These are phyloP conservation scores for Pardalotus punctatus DNA, from an alignment of 2,113 vertebrate species.

Conservation along the genomic window DNA sequence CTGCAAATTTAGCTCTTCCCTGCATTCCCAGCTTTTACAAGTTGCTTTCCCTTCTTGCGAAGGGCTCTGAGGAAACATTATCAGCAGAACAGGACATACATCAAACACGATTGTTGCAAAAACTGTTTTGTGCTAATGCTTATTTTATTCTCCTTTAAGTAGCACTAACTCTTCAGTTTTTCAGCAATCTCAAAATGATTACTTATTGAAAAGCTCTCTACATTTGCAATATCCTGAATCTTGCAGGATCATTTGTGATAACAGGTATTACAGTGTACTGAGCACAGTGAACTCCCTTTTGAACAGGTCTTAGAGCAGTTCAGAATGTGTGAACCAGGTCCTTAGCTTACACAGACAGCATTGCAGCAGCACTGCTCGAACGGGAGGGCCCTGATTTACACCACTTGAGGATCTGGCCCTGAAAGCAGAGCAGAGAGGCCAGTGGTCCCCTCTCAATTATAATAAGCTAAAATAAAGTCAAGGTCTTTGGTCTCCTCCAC, in stretches of 20 bases:
- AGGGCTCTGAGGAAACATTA: conserved; percentile 9
- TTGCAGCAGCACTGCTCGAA: background rate
- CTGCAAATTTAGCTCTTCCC: conserved; percentile 2
- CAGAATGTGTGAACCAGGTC: background rate
- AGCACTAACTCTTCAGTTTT: conserved; percentile 5
- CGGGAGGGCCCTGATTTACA: background rate
- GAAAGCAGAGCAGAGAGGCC: background rate
- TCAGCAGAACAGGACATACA: background rate
- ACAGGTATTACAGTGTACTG: background rate
- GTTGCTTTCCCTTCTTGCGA: background rate
- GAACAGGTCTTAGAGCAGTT: background rate
- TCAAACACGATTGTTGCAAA: conserved; percentile 20
- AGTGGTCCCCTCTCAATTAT: background rate
- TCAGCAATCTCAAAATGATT: background rate
- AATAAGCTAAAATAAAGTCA: background rate
- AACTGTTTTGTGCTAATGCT: conserved; percentile 26
- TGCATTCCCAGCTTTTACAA: conserved; percentile 9
- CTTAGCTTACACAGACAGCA: background rate
- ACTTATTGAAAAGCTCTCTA: background rate
- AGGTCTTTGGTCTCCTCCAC: background rate
- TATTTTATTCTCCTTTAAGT: conserved; percentile 32
- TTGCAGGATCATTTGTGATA: background rate
- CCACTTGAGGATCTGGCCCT: background rate
- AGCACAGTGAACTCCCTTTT: background rate
- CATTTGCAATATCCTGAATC: background rate